Evolutionary conservation across 2,888 invertebrate genomes (phyloP).

Genomic region (Barypeithes pellucidus): DNA sequence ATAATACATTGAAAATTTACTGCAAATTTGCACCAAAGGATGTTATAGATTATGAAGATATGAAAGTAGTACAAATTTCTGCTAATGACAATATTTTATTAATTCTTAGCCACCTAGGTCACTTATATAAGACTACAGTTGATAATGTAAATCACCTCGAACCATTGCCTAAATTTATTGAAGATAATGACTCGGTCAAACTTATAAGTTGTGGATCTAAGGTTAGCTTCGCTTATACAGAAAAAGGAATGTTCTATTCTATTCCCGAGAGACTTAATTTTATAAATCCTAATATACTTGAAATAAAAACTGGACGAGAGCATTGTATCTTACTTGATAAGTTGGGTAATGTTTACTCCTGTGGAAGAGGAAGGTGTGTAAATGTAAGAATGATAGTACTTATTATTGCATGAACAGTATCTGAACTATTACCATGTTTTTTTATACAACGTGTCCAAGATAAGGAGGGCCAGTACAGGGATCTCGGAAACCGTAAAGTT

Average conservation of each 20-base stretch:
- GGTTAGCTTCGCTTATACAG: conserved; percentile 71
- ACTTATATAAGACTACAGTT: conserved; percentile 60
- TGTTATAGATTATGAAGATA: conserved; percentile 1
- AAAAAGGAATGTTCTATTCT: conserved; percentile 75
- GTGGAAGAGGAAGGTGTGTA: conserved; percentile 86
- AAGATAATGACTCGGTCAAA: conserved; percentile 63
- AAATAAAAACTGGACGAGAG: conserved; percentile 86
- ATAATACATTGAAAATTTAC: conserved; percentile 37
- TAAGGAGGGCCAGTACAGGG: no score
- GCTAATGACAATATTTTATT: conserved; percentile 62
- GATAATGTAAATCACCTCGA: conserved; percentile 50
- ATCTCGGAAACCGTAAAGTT: no score
- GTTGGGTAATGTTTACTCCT: conserved; percentile 83
- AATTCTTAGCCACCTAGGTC: conserved; percentile 59
- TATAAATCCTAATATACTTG: conserved; percentile 74
- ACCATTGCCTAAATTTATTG: conserved; percentile 57
- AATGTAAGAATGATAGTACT: conserved; percentile 16
- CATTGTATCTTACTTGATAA: conserved; percentile 83
- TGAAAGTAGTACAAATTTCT: conserved; percentile 38
- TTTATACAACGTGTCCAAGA: no score
- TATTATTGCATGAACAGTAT: no score
- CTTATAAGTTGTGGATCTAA: conserved; percentile 71
- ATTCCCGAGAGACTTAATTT: conserved; percentile 76
- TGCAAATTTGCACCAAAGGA: conserved; percentile 20
- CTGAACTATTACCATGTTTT: no score